Percentiles rank a stretch among this genome's conserved stretches.
Evolutionary conservation across 2,888 invertebrate genomes (phyloP).

Genomic region (Trissolcus japonicus): DNA sequence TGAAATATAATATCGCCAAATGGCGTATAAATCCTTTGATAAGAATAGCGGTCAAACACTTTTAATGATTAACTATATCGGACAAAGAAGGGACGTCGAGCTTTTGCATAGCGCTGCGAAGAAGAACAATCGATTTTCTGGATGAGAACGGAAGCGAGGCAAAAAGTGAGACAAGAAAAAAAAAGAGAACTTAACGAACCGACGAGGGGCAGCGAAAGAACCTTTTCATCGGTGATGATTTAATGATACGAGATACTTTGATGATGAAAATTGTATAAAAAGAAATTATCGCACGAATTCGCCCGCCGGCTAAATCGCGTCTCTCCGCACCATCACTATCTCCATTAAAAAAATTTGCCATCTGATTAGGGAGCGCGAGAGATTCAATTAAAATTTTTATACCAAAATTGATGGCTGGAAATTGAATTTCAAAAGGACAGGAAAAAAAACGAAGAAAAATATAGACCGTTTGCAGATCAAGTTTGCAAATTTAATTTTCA

Average conservation of each 20-base stretch:
- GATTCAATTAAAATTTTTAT: too few relatives aligned
- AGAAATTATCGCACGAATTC: conserved; percentile 13
- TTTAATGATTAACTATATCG: conserved; percentile 45
- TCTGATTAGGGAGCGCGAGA: too few relatives aligned
- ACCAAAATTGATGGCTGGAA: too few relatives aligned
- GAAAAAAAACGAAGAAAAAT: too few relatives aligned
- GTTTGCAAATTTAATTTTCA: too few relatives aligned
- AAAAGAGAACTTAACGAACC: conserved; percentile 1
- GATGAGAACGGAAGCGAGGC: conserved; percentile 6
- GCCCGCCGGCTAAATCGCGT: too few relatives aligned
- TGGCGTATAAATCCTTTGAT: conserved; percentile 47
- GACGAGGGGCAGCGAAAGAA: too few relatives aligned
- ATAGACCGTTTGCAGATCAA: too few relatives aligned
- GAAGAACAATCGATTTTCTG: conserved; percentile 34
- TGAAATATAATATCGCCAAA: conserved; percentile 47
- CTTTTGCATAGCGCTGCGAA: conserved; percentile 19
- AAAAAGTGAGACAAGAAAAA: not conserved
- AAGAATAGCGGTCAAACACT: conserved; percentile 40
- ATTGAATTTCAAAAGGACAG: too few relatives aligned
- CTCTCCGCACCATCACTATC: too few relatives aligned
- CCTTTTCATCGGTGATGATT: conserved; percentile 42
- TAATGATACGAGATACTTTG: conserved; percentile 37
- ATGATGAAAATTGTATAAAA: conserved; percentile 27
- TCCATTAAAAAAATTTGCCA: too few relatives aligned
- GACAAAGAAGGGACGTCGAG: conserved; percentile 34